A percentile compares a stretch with the other conserved stretches of the same genome.
These are phyloP conservation scores for Oncorhynchus nerka DNA, from an alignment of 2,113 vertebrate genomes.

Conservation along the genomic window DNA sequence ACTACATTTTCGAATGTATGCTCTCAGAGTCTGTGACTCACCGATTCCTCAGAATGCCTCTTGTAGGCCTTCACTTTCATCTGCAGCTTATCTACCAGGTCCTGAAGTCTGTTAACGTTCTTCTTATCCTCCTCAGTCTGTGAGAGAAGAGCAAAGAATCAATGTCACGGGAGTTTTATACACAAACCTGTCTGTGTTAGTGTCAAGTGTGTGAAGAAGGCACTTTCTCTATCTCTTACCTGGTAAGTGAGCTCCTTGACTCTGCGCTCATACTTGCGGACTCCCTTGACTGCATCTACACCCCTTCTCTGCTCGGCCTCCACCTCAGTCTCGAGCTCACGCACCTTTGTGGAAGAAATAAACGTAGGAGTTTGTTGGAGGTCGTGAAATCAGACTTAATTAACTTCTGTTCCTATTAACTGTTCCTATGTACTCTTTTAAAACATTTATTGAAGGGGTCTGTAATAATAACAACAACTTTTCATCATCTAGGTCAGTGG, in stretches of 20 bases:
- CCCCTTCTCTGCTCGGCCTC: too few relatives aligned
- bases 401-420: accelerated
- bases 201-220: not conserved
- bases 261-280: too few relatives aligned
- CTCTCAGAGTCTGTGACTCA: not conserved
- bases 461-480: too few relatives aligned
- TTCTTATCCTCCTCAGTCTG: slow-evolving; percentile 11
- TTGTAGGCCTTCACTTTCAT: slow-evolving; percentile 85
- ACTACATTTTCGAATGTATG: not conserved
- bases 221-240: not conserved
- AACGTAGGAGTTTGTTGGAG: too few relatives aligned
- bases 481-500: too few relatives aligned
- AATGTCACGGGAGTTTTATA: not conserved
- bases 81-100: slow-evolving; percentile 63
- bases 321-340: too few relatives aligned
- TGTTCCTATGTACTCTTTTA: too few relatives aligned
- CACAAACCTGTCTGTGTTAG: too few relatives aligned
- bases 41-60: slow-evolving; percentile 81
- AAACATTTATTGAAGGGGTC: too few relatives aligned
- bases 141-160: not conserved
- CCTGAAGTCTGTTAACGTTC: not conserved
- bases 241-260: not conserved
- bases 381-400: too few relatives aligned
- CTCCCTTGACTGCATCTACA: too few relatives aligned
- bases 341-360: too few relatives aligned